These are phyloP conservation scores for Saimiri boliviensis DNA, from an alignment of 2,113 vertebrate genomes.

Conservation along the genomic window DNA sequence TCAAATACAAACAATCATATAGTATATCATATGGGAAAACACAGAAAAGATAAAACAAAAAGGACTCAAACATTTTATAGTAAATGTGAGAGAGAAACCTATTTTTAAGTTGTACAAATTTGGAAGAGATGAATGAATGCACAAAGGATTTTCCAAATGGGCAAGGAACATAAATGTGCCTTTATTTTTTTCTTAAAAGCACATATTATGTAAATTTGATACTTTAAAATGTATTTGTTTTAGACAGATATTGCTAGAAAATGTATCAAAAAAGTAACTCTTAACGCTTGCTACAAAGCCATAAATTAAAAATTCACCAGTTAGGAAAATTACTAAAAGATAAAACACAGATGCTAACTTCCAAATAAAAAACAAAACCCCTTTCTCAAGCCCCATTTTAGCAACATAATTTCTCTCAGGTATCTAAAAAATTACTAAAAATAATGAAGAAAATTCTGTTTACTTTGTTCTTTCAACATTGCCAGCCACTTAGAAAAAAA, in stretches of 20 bases:
- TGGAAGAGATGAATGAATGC: not conserved
- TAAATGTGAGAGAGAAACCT: not conserved
- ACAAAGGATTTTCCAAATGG: not conserved
- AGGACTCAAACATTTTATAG: not conserved
- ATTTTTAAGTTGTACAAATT: constrained; percentile 28
- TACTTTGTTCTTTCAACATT: not conserved
- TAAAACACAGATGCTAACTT: constrained; percentile 12
- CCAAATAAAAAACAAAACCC: not conserved
- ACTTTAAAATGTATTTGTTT: constrained; percentile 7
- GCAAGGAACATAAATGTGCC: not conserved
- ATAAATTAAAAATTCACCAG: constrained; percentile 41
- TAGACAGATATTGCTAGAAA: not conserved
- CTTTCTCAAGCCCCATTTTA: not conserved
- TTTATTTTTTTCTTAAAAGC: not conserved
- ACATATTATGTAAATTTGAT: not conserved
- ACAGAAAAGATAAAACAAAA: not conserved
- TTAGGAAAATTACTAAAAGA: constrained; percentile 46
- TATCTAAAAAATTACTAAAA: constrained; percentile 33
- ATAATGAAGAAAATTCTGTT: constrained; percentile 4
- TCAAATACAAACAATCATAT: constrained; percentile 1
- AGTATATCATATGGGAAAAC: not conserved
- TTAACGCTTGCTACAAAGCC: not conserved
- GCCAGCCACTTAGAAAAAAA: not conserved
- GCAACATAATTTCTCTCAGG: not conserved
- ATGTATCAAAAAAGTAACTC: not conserved